phyloP scores from a whole-genome alignment of 2,888 invertebrate species.

The Seira ritae region DNA sequence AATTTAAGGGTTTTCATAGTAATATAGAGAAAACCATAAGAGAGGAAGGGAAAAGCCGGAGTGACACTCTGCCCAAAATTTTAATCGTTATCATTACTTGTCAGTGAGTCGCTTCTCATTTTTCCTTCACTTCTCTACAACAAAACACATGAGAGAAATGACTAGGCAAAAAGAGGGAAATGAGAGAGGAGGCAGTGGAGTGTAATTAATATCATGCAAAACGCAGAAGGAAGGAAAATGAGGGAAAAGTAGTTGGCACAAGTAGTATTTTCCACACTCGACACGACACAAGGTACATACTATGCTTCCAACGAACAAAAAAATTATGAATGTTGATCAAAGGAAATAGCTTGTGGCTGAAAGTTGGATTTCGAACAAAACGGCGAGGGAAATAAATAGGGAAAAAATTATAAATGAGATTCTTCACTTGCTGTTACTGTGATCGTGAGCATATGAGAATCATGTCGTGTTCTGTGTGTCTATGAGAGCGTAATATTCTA shows the following conservation, averaged over 20 bases:
- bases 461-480: background rate
- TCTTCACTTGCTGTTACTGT: too few relatives aligned
- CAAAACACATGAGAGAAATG: conserved; percentile 6
- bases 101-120: conserved; percentile 31
- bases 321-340: conserved; percentile 36
- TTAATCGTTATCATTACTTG: conserved; percentile 50
- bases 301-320: background rate
- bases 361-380: conserved; percentile 31
- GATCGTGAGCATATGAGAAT: too few relatives aligned
- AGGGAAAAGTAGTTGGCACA: background rate
- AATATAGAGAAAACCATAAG: too few relatives aligned
- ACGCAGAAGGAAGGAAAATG: conserved; percentile 1
- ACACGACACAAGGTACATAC: too few relatives aligned
- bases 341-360: conserved; percentile 25
- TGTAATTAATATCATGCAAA: conserved; percentile 43
- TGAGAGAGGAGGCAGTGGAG: conserved; percentile 28
- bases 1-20: too few relatives aligned
- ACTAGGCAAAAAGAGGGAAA: background rate
- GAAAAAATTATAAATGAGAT: background rate
- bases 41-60: background rate
- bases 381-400: conserved; percentile 17
- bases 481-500: background rate
- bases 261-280: background rate
- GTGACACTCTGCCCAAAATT: conserved; percentile 11
- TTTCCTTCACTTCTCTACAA: background rate